A percentile compares a stretch with the other conserved stretches of the same genome.
phyloP scores from a whole-genome alignment of 2,888 invertebrate genomes.

The Torymus texanus region DNA sequence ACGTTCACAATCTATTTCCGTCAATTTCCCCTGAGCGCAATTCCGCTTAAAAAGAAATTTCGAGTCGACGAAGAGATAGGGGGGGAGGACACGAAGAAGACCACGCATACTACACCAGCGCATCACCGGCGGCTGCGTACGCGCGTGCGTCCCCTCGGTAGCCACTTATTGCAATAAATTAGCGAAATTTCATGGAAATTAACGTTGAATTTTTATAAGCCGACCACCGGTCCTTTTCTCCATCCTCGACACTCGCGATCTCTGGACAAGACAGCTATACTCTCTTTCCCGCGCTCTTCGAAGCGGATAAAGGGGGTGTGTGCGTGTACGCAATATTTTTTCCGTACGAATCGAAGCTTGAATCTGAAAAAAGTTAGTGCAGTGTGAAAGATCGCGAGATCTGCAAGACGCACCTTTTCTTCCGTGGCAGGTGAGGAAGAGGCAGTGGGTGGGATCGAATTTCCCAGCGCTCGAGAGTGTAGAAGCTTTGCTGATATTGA shows the following conservation, averaged over 20 bases:
- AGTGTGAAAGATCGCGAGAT: conserved; percentile 24
- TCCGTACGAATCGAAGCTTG: conserved; percentile 28
- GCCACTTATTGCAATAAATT: conserved; percentile 52
- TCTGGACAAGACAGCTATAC: conserved; percentile 26
- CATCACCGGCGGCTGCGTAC: no score
- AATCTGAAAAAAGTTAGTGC: conserved; percentile 50
- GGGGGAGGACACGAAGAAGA: no score
- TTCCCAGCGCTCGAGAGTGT: neutral
- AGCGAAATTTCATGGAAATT: conserved; percentile 45
- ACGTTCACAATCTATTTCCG: conserved; percentile 25
- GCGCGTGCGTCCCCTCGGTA: no score
- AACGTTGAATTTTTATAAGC: conserved; percentile 45
- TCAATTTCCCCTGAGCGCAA: conserved; percentile 16
- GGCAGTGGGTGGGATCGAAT: neutral
- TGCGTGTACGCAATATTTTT: no score
- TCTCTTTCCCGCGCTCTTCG: no score
- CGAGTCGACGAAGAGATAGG: neutral
- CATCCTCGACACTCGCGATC: neutral
- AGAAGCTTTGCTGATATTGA: neutral
- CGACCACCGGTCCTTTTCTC: neutral
- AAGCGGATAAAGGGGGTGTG: no score
- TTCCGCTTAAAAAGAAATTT: conserved; percentile 4
- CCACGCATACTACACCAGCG: no score
- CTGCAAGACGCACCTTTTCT: no score
- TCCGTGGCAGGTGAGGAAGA: no score